Conservation (phyloP, 2,113 vertebrate species). For the Colossoma macropomum region DNA sequence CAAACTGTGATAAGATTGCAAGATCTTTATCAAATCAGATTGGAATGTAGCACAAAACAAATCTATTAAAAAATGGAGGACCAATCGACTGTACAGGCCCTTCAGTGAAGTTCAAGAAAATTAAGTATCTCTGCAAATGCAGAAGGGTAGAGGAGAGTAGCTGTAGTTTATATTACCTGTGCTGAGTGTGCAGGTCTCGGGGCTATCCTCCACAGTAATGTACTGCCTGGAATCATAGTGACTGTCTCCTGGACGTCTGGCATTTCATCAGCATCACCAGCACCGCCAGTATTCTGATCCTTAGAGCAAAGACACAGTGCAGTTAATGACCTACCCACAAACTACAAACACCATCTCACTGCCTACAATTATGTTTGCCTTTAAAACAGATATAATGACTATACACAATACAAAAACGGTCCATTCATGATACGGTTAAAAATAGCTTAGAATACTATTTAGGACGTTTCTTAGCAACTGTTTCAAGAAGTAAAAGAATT, state of each 20-base stretch:
- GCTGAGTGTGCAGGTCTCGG: constrained; percentile 87
- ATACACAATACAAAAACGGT: no score
- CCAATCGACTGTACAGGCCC: neutral
- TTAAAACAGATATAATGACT: neutral
- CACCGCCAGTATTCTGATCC: constrained; percentile 76
- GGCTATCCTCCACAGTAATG: constrained; percentile 92
- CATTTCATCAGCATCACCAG: constrained; percentile 83
- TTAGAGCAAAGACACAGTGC: constrained; percentile 47
- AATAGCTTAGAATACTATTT: no score
- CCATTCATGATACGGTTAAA: no score
- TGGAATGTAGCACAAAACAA: no score
- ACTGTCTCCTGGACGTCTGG: constrained; percentile 90
- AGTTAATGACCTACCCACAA: neutral
- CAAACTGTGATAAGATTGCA: no score
- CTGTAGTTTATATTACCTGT: constrained; percentile 76
- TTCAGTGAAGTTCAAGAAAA: neutral
- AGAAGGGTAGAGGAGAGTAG: neutral
- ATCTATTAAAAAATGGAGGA: no score
- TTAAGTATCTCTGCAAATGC: neutral
- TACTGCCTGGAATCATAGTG: constrained; percentile 92
- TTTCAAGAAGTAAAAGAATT: no score
- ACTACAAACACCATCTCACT: constrained; percentile 48
- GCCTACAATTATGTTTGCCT: neutral
- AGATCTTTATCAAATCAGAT: no score
- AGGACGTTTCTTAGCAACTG: no score